A percentile compares a stretch with the other conserved stretches of the same genome.
Conservation (phyloP, 1,140 invertebrate genomes). For the Drosophila trapezifrons region DNA sequence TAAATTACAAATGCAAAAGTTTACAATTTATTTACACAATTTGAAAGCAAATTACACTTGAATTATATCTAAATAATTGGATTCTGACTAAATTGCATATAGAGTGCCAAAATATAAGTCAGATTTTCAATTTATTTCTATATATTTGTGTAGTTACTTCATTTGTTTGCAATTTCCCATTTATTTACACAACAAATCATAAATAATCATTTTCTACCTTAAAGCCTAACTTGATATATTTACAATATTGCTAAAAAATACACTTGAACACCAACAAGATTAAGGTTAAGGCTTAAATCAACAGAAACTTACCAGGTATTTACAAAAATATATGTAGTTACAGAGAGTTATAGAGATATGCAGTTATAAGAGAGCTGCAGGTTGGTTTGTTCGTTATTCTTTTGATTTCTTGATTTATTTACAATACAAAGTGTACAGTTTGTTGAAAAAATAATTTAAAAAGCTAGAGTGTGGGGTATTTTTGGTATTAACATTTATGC, state of each 20-base stretch:
- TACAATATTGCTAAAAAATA: constrained; percentile 7
- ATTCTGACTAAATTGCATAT: not conserved
- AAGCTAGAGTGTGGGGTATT: not conserved
- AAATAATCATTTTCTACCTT: not conserved
- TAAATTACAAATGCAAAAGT: not conserved
- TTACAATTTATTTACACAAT: not conserved
- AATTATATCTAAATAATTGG: not conserved
- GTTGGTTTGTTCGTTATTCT: not conserved
- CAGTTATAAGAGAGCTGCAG: too few relatives aligned
- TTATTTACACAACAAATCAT: constrained; percentile 3
- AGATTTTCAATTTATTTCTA: not conserved
- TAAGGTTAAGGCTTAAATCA: not conserved
- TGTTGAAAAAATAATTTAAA: not conserved
- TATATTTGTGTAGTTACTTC: not conserved
- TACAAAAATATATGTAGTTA: not conserved
- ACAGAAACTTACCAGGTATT: not conserved
- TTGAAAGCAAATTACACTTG: not conserved
- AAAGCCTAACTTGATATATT: not conserved
- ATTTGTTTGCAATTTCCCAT: not conserved
- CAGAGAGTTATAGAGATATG: too few relatives aligned
- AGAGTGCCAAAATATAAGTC: not conserved
- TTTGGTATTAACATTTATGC: not conserved
- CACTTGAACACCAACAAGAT: not conserved
- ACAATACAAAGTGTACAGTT: not conserved
- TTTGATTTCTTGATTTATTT: not conserved